Base-by-base conservation (phyloP, 2,797 vertebrate genomes). In the Coracias cyanogaster region DNA sequence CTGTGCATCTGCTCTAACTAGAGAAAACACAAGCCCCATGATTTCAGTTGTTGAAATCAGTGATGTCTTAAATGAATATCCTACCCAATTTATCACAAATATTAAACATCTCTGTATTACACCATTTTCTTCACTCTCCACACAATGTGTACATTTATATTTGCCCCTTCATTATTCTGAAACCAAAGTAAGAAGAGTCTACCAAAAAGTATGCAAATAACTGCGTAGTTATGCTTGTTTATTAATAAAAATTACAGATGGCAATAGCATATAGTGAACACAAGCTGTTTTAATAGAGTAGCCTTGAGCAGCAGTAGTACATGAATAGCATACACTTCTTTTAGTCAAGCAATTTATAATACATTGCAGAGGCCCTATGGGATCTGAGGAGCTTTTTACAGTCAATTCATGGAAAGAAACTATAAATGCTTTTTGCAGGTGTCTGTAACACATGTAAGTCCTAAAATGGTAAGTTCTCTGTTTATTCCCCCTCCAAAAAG, bases 231-330 rank as follows among this genome's bases (percentile, higher is more conserved):
- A 6, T 77, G 29, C 18, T 94, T 78, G 94, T 92, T 96, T 96
- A 86, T 91, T 94, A 96, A 86, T 71, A 87, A 84, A 91, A 96
- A 94, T 94, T 82, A 96, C 70, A n/a, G 66, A 70, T 41, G 19
- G 61, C 52, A 79, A 48, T 52, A 54, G 65, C 91, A 91, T 39
- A 31, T 5, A 55, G 61, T 9, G 51, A 86, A 79, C 79, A 89
- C 1, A 45, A 39, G 21, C 48, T 58, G 21, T 58, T 95, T 83
- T 60, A 88, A 58, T 41, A 72, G 31, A 55, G 25, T 48, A 93
- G 93, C 90, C 95, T 79, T 20, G 39, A 86, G 95, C 91, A 87
- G 83, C 74, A 90, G 45, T 48, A 90, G 61, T 18, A 87, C 46
- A 74, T 11, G 58, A 81, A 13, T 2, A 66, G 37, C 2, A 31